These are phyloP conservation scores for Phataginus tetradactyla DNA, from an alignment of 2,797 vertebrate genomes.

Conservation along the genomic window DNA sequence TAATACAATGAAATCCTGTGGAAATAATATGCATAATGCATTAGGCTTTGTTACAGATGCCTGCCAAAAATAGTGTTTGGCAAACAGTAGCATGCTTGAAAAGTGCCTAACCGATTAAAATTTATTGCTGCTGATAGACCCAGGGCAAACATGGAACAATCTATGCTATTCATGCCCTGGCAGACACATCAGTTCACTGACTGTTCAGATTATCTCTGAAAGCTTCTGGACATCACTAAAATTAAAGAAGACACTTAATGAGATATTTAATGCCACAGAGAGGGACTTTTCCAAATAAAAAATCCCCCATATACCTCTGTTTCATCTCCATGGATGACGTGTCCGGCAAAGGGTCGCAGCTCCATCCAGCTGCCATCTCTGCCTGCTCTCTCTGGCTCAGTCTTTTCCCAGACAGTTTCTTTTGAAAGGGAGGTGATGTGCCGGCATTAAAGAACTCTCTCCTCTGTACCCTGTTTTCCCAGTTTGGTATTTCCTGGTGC, in stretches of 20 bases:
- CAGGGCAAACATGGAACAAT: conserved; percentile 27
- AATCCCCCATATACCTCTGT: not conserved
- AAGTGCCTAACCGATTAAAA: conserved; percentile 76
- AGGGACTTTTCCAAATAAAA: conserved; percentile 57
- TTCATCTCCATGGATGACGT: not conserved
- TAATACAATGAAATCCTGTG: conserved; percentile 74
- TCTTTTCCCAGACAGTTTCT: not conserved
- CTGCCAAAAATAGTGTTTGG: conserved; percentile 79
- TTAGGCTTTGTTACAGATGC: conserved; percentile 77
- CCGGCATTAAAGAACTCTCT: not conserved
- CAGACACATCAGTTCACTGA: conserved; percentile 43
- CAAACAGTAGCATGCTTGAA: conserved; percentile 76
- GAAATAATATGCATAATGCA: conserved; percentile 80
- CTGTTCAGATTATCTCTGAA: conserved; percentile 63
- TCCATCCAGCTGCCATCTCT: not conserved
- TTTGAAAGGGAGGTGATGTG: not conserved
- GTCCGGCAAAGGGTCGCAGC: not conserved
- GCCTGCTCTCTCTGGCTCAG: not conserved
- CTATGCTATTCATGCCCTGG: not conserved
- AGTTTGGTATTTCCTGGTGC: not conserved
- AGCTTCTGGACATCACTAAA: conserved; percentile 60
- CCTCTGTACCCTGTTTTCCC: not conserved
- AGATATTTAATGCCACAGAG: conserved; percentile 30
- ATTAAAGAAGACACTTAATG: conserved; percentile 64
- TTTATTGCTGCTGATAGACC: conserved; percentile 66